Percentiles rank a stretch among this genome's conserved stretches.
Conservation (phyloP, 1,140 invertebrate genomes). For the Polyergus mexicanus region DNA sequence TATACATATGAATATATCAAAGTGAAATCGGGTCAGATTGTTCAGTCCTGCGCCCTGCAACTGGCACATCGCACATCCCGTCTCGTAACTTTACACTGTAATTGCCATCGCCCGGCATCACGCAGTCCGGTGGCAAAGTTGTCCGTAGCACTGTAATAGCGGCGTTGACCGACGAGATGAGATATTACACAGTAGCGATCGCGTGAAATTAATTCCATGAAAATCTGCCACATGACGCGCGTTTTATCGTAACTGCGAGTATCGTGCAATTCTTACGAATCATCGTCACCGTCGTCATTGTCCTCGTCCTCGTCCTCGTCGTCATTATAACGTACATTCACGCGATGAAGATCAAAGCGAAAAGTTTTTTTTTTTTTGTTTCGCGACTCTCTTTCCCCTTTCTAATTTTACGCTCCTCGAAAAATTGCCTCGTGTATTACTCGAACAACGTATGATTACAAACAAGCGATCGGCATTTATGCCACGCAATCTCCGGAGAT, state of each 20-base stretch:
- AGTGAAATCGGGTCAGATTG: constrained; percentile 61
- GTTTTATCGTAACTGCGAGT: constrained; percentile 30
- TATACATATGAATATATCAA: constrained; percentile 8
- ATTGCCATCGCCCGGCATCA: constrained; percentile 46
- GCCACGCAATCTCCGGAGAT: constrained; percentile 12
- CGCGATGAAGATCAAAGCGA: constrained; percentile 23
- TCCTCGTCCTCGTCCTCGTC: neutral
- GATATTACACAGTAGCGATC: constrained; percentile 32
- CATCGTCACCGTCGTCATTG: neutral
- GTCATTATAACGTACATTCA: neutral
- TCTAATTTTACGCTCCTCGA: constrained; percentile 27
- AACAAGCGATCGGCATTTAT: neutral
- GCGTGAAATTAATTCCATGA: constrained; percentile 15
- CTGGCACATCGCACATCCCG: constrained; percentile 40
- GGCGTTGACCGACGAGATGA: neutral
- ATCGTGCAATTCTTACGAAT: constrained; percentile 12
- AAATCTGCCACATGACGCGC: constrained; percentile 31
- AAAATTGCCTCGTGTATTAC: constrained; percentile 30
- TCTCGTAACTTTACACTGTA: constrained; percentile 58
- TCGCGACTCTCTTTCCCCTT: constrained; percentile 16
- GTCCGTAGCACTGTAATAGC: constrained; percentile 38
- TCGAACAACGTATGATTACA: neutral
- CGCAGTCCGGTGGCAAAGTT: constrained; percentile 39
- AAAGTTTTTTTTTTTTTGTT: constrained; percentile 23
- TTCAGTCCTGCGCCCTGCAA: constrained; percentile 20